Conservation (phyloP, 2,113 vertebrate species). For the Menidia beryllina region DNA sequence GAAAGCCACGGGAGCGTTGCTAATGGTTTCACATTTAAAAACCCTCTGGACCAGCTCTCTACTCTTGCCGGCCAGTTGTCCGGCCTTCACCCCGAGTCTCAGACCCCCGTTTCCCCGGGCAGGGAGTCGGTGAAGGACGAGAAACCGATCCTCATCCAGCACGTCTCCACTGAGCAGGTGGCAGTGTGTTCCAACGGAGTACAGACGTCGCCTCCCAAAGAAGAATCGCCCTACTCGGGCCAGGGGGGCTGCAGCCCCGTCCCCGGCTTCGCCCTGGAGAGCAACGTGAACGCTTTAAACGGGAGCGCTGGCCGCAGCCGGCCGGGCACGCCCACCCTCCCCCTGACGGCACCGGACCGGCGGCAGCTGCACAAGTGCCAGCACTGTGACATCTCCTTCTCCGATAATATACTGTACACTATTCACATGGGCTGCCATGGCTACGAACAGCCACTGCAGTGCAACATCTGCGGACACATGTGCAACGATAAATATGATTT, state of each 20-base stretch:
- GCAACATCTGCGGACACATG: conserved; percentile 96
- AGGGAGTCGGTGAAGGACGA: conserved; percentile 88
- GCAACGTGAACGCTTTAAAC: conserved; percentile 84
- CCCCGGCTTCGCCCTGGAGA: conserved; percentile 87
- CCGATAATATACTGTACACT: conserved; percentile 97
- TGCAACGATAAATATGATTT: conserved; percentile 98
- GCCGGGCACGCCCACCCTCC: conserved; percentile 86
- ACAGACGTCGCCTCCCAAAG: conserved; percentile 83
- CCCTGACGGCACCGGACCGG: conserved; percentile 82
- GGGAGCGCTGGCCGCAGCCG: conserved; percentile 90
- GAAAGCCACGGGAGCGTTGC: conserved; percentile 76
- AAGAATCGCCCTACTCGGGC: conserved; percentile 81
- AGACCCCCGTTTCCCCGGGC: conserved; percentile 86
- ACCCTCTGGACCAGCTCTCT: conserved; percentile 94
- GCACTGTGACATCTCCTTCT: conserved; percentile 96
- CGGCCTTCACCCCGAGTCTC: conserved; percentile 86
- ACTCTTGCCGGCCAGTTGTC: conserved; percentile 92
- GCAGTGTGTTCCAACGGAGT: conserved; percentile 80
- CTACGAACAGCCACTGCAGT: conserved; percentile 96
- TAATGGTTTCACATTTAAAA: conserved; percentile 88
- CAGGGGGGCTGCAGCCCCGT: conserved; percentile 87
- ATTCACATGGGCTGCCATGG: conserved; percentile 99
- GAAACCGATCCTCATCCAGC: conserved; percentile 93
- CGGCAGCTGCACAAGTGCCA: conserved; percentile 92
- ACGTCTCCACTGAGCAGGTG: conserved; percentile 81